Base-by-base conservation (phyloP, 2,797 vertebrate genomes). In the Sebastolobus alascanus region DNA sequence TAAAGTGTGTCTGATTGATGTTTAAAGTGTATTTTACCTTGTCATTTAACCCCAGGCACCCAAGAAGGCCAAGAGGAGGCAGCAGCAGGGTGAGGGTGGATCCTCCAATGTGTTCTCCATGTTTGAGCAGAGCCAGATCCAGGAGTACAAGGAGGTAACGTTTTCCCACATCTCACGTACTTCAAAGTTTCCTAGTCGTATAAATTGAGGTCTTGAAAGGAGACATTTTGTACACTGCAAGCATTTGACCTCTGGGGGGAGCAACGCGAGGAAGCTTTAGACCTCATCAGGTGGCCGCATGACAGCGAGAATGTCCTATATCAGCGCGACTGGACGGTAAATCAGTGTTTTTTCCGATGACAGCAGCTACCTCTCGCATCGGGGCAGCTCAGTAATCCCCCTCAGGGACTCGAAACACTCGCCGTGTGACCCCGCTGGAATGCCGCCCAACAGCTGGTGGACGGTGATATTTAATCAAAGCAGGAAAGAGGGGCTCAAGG, bases 61-160 rank as follows among this genome's bases (percentile, higher is more conserved):
- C 96, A 98, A 98, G 95, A 98, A 97, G 91, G 97, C 97, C 90
- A 98, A 96, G 96, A 98, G 96, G 96, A 98, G 97, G 94, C 96
- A 96, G 94, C 96, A 95, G 90, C 96, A 96, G 86, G 96, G 95
- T 72, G 97, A 96, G 90, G 96, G 97, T 29, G 97, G 97, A 64
- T 96, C 96, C 94, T 98, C 97, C 95, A 98, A 96, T 9, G 97
- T 98, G 90, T 98, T 98, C 96, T 98, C 97, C 94, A 98, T 98
- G 97, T 98, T 98, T 77, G 97, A 98, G 94, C 97, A 98, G 96
- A 98, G 97, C 93, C 97, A 98, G 95, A 98, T 98, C 89, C 97
- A 98, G 96, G 97, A 98, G 94, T 98, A 98, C 95, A 98, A 98
- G 90, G 97, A 98, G 97, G 97, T 97, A 90, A 94, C 76, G 4